Percentiles rank a stretch among this genome's conserved stretches.
phyloP scores from a whole-genome alignment of 2,888 invertebrate species.

The Cordilura impudica region DNA sequence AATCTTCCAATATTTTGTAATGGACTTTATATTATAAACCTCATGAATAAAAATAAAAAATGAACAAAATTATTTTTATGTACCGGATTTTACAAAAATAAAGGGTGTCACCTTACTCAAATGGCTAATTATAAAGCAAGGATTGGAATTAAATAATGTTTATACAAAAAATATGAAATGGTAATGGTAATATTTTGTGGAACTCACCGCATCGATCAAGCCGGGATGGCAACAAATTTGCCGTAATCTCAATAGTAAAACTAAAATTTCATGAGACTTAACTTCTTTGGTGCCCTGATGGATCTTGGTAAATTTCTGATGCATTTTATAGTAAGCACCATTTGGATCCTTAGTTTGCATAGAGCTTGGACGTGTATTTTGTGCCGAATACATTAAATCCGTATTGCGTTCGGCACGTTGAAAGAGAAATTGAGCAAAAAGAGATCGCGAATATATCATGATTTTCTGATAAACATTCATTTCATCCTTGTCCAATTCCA shows the following conservation, averaged over 20 bases:
- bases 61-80: no score
- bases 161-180: no score
- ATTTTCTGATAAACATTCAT: conserved; percentile 87
- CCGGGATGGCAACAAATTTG: conserved; percentile 95
- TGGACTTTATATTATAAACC: no score
- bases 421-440: conserved; percentile 87
- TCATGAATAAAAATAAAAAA: no score
- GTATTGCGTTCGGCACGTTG: conserved; percentile 85
- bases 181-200: no score
- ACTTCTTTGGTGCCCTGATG: conserved; percentile 81
- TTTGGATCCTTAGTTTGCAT: conserved; percentile 76
- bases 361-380: conserved; percentile 69
- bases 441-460: conserved; percentile 84
- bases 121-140: no score
- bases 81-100: no score
- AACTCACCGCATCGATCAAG: conserved; percentile 83
- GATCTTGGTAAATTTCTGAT: conserved; percentile 81
- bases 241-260: conserved; percentile 88
- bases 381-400: conserved; percentile 68
- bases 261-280: conserved; percentile 85
- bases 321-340: conserved; percentile 82
- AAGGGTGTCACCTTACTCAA: no score
- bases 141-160: no score
- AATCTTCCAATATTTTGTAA: no score
- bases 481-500: conserved; percentile 84